These are phyloP conservation scores for Eubasilissa splendida DNA, from an alignment of 2,888 invertebrate genomes.

Conservation along the genomic window DNA sequence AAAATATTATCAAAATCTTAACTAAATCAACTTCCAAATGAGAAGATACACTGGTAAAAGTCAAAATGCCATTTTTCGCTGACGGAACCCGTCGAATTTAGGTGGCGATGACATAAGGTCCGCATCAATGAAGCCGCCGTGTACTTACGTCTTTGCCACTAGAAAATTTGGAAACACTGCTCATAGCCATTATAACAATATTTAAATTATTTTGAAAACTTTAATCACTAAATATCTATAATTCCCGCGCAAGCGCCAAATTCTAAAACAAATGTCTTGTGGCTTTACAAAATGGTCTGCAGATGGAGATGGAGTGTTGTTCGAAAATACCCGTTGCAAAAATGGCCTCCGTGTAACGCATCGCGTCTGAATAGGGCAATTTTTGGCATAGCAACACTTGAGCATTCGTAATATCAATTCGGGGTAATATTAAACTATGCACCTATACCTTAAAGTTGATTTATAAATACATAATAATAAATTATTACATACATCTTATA, in stretches of 20 bases:
- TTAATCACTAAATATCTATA: conserved; percentile 39
- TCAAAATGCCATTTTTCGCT: conserved; percentile 9
- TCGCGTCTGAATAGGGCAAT: conserved; percentile 29
- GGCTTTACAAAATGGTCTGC: conserved; percentile 55
- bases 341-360: conserved; percentile 44
- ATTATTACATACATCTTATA: too few species aligned
- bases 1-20: not conserved
- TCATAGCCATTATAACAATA: conserved; percentile 47
- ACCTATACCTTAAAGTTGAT: not conserved
- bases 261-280: conserved; percentile 45
- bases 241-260: conserved; percentile 53
- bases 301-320: conserved; percentile 52
- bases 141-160: conserved; percentile 48
- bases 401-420: not conserved
- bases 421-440: not conserved
- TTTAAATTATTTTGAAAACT: conserved; percentile 32
- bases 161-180: conserved; percentile 50
- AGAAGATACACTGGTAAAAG: not conserved
- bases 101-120: conserved; percentile 50
- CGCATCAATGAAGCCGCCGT: conserved; percentile 34
- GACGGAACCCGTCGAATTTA: conserved; percentile 34
- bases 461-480: too few species aligned
- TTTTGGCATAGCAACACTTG: not conserved
- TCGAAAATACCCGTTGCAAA: conserved; percentile 45
- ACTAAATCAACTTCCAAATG: not conserved